Evolutionary conservation across 2,888 invertebrate species (phyloP).

Genomic region (Drosophila leonis): DNA sequence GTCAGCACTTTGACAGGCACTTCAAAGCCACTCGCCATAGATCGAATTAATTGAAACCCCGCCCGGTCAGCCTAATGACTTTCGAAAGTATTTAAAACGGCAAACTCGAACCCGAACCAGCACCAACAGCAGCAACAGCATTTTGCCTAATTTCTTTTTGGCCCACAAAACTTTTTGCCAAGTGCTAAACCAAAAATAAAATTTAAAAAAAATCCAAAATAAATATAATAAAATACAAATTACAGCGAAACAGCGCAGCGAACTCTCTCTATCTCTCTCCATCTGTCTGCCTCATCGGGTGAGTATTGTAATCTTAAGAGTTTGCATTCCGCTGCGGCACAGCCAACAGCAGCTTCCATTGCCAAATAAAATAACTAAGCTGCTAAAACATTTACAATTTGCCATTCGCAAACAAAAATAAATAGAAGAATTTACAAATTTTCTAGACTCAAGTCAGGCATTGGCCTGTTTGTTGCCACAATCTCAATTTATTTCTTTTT

Average conservation of each 20-base stretch:
- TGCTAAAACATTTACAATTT: not conserved
- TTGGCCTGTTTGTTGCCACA: not conserved
- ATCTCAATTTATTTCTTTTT: not conserved
- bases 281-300: constrained; percentile 2
- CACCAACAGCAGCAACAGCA: constrained; percentile 15
- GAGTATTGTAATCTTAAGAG: constrained; percentile 16
- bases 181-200: constrained; percentile 7
- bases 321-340: not conserved
- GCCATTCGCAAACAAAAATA: not conserved
- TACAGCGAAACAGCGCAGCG: constrained; percentile 3
- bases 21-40: constrained; percentile 28
- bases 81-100: constrained; percentile 57
- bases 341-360: not conserved
- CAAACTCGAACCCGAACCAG: constrained; percentile 8
- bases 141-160: constrained; percentile 44
- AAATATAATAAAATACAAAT: constrained; percentile 12
- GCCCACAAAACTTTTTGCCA: constrained; percentile 33
- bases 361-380: not conserved
- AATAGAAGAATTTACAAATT: not conserved
- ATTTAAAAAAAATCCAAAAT: constrained; percentile 8
- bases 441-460: not conserved
- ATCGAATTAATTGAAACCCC: constrained; percentile 43
- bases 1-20: constrained; percentile 31
- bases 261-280: not conserved
- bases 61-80: constrained; percentile 48